Base-by-base conservation (phyloP, 2,888 invertebrate genomes). In the Lasius platythorax region DNA sequence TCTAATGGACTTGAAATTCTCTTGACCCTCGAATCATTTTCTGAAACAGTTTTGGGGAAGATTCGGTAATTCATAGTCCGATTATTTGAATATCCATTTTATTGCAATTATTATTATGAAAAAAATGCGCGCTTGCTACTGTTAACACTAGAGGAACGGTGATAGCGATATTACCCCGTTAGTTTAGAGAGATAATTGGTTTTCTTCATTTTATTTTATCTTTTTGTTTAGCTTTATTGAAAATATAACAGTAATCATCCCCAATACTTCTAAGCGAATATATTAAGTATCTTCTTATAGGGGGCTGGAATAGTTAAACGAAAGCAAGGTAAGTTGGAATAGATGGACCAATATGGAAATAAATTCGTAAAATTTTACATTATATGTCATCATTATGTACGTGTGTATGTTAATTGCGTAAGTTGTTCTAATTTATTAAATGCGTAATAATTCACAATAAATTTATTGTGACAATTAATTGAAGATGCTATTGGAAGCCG, bases 1-100 rank as follows among this genome's bases (percentile, higher is more conserved):
- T 91, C 86, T 91, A 87, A 89, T 91, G 90, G 92, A 92, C 92
- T 93, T 92, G 91, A 87, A 91, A 90, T 93, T 93, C 91, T 93
- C 91, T 93, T 93, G 92, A 92, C 93, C 92, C 93, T 92, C 91
- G 89, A 91, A 91, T 91, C 92, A 91, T 92, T 94, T 94, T 94
- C 94, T 94, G 93, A 93, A 94, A 94, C 94, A 94, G 94, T 94
- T 94, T 94, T 94, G 94, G 94, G 94, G 94, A 94, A 93, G 94
- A 94, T 94, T 94, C 92, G 88, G 87, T 81, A 85, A 87, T 79
- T 73, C 73, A 43, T 78, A 64, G 46, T 85, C 43, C 84, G 66
- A 68, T 70, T 87, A 75, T 61, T 61, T 63, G 84, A 61, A 76
- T 87, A 83, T 68, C 84, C 87, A 64, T 88, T 76, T 76, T 84